phyloP scores from a whole-genome alignment of 2,888 invertebrate genomes.

The Odontothrips loti region DNA sequence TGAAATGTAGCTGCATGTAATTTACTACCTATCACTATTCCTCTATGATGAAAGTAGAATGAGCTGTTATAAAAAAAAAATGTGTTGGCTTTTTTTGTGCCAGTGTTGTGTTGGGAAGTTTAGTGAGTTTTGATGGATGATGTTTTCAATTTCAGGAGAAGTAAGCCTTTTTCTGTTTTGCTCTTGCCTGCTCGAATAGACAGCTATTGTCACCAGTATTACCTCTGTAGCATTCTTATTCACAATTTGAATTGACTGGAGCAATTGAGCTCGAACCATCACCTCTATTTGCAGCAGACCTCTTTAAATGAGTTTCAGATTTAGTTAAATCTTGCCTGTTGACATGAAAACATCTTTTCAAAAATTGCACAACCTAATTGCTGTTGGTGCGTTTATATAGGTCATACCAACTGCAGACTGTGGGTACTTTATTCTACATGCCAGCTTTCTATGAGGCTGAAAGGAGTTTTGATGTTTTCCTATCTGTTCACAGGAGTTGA shows the following conservation, averaged over 20 bases:
- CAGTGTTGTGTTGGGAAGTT: neutral
- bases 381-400: no score
- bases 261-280: constrained; percentile 15
- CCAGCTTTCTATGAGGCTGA: no score
- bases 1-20: constrained; percentile 2
- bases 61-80: neutral
- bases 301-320: neutral
- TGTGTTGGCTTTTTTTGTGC: neutral
- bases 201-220: constrained; percentile 4
- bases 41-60: neutral
- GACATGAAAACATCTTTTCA: neutral
- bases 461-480: no score
- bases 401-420: no score
- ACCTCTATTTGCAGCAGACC: neutral
- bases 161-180: neutral
- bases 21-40: neutral
- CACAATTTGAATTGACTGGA: neutral
- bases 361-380: no score
- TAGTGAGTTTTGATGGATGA: neutral
- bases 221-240: neutral
- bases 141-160: neutral
- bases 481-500: neutral
- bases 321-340: neutral
- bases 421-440: no score
- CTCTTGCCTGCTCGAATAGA: neutral